phyloP scores from a whole-genome alignment of 2,797 vertebrate genomes.

The Malacoraja senta region DNA sequence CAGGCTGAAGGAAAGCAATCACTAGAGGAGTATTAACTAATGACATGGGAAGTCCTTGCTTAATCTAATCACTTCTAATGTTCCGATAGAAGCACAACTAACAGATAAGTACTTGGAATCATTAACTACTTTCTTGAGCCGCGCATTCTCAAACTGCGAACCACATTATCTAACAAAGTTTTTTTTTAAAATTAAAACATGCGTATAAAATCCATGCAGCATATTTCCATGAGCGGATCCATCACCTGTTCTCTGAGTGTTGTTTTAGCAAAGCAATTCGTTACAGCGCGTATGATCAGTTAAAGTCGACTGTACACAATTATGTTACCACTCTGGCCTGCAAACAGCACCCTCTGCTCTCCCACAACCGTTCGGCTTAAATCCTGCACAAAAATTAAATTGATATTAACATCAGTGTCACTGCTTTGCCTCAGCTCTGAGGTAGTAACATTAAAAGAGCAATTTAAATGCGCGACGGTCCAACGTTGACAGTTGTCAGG shows the following conservation, averaged over 20 bases:
- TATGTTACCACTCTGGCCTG: background rate
- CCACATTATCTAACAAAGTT: background rate
- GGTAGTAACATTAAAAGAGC: background rate
- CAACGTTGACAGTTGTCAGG: background rate
- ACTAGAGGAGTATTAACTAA: slow-evolving; percentile 56
- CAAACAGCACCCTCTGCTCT: background rate
- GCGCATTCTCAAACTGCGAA: background rate
- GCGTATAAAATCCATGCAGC: background rate
- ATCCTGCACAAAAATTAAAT: background rate
- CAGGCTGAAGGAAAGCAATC: slow-evolving; percentile 40
- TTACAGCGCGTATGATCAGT: background rate
- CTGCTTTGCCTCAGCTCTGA: background rate
- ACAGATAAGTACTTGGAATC: background rate
- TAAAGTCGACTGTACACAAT: too few species aligned
- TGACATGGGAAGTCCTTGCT: slow-evolving; percentile 58
- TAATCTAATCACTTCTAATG: slow-evolving; percentile 62
- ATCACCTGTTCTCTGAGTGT: background rate
- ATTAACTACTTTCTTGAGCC: background rate
- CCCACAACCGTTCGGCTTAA: background rate
- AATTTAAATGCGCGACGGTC: background rate
- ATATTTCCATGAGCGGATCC: background rate
- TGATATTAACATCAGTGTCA: background rate
- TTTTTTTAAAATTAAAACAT: too few species aligned
- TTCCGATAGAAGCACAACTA: slow-evolving; percentile 45
- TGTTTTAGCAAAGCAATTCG: background rate